A percentile compares a stretch with the other conserved stretches of the same genome.
These are phyloP conservation scores for Phortica magna DNA, from an alignment of 2,888 invertebrate species.

Conservation along the genomic window DNA sequence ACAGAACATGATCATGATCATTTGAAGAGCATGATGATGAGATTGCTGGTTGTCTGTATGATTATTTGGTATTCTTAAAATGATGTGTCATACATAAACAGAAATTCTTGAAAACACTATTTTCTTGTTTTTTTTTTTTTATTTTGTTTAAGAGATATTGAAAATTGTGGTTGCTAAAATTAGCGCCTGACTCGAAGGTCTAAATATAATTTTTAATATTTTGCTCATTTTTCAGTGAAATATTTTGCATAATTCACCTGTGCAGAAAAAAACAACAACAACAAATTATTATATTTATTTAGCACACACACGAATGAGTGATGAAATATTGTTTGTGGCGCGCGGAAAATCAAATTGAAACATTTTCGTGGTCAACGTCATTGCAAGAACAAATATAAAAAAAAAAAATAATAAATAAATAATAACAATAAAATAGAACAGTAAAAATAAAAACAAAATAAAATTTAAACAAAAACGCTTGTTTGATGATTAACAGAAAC, in stretches of 20 bases:
- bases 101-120: conserved; percentile 16
- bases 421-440: conserved; percentile 6
- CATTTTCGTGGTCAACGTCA: conserved; percentile 57
- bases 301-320: neutral
- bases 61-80: conserved; percentile 14
- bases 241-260: conserved; percentile 34
- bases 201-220: conserved; percentile 24
- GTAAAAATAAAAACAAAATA: neutral
- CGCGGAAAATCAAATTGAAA: conserved; percentile 40
- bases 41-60: neutral
- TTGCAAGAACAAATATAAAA: conserved; percentile 33
- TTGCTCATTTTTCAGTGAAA: conserved; percentile 12
- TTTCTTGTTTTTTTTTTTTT: neutral
- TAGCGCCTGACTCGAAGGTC: conserved; percentile 29
- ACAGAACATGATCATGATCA: too few species aligned
- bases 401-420: neutral
- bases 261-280: conserved; percentile 1
- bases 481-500: conserved; percentile 29
- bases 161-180: conserved; percentile 21
- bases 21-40: conserved; percentile 7
- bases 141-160: conserved; percentile 23
- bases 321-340: conserved; percentile 4
- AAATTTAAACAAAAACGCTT: neutral
- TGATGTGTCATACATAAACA: conserved; percentile 27
- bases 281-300: neutral